Evolutionary conservation across 2,113 vertebrate species (phyloP).

Genomic region (Procapra przewalskii): DNA sequence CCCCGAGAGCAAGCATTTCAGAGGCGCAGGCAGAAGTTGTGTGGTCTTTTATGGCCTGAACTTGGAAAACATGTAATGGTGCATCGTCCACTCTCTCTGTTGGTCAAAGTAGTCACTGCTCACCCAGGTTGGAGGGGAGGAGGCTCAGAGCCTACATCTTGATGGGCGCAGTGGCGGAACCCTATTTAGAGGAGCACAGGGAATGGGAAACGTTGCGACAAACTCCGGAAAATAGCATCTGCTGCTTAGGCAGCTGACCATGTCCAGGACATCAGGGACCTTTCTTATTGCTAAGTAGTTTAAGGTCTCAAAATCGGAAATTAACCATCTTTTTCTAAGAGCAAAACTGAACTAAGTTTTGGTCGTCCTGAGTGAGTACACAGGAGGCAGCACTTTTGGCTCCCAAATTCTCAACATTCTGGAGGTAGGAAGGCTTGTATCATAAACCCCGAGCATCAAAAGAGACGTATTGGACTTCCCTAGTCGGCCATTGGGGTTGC

Average conservation of each 20-base stretch:
- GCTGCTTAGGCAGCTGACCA: neutral
- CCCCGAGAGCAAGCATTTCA: neutral
- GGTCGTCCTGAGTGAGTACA: neutral
- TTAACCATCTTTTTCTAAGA: neutral
- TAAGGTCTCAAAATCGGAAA: neutral
- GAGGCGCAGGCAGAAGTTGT: neutral
- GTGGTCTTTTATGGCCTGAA: neutral
- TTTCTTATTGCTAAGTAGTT: neutral
- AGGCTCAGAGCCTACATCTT: neutral
- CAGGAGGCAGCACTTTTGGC: neutral
- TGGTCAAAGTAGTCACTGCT: neutral
- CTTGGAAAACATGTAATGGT: neutral
- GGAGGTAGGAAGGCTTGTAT: neutral
- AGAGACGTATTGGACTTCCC: neutral
- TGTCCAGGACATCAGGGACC: neutral
- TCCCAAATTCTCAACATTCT: neutral
- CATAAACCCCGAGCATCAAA: neutral
- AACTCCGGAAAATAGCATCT: neutral
- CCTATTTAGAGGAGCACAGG: neutral
- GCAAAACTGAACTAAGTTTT: neutral
- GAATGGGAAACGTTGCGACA: neutral
- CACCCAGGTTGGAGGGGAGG: neutral
- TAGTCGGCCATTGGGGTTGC: neutral
- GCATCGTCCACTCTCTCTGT: neutral
- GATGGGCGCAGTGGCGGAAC: neutral